Conservation (phyloP, 1,140 invertebrate species). For the Sminthurides bifidus region DNA sequence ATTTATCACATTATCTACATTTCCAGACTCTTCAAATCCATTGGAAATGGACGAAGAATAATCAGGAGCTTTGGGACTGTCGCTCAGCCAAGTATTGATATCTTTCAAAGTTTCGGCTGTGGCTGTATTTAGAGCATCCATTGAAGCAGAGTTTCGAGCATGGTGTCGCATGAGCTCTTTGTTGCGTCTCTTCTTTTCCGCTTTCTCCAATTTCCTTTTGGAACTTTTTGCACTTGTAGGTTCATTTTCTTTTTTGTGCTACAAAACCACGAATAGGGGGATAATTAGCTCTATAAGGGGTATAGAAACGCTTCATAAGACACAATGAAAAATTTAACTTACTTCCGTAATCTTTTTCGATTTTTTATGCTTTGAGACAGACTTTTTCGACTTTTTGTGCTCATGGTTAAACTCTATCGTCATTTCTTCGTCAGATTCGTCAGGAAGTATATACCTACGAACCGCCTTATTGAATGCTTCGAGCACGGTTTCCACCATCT, state of each 20-base stretch:
- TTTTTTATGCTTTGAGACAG: background rate
- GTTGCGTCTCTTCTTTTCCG: slow-evolving; percentile 17
- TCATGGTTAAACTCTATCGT: slow-evolving; percentile 10
- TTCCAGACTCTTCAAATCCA: no score
- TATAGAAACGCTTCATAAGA: background rate
- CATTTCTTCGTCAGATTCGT: slow-evolving; percentile 51
- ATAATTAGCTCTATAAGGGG: background rate
- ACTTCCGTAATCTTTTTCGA: slow-evolving; percentile 9
- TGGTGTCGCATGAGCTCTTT: slow-evolving; percentile 28
- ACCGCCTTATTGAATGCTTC: slow-evolving; percentile 64
- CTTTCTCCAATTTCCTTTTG: background rate
- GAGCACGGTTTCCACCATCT: slow-evolving; percentile 71
- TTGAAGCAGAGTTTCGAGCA: slow-evolving; percentile 17
- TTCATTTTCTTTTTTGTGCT: slow-evolving; percentile 19
- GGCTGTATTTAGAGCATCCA: slow-evolving; percentile 12
- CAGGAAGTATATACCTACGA: slow-evolving; percentile 63
- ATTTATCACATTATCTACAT: no score
- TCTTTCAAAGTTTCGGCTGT: slow-evolving; percentile 42
- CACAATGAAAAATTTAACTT: background rate
- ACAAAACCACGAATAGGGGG: background rate
- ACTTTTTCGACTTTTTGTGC: background rate
- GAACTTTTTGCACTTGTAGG: background rate
- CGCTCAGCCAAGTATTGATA: slow-evolving; percentile 76
- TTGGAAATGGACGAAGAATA: slow-evolving; percentile 6
- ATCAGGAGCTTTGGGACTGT: slow-evolving; percentile 45